Conservation (phyloP, 2,797 vertebrate species). For the Sylvilagus floridanus region DNA sequence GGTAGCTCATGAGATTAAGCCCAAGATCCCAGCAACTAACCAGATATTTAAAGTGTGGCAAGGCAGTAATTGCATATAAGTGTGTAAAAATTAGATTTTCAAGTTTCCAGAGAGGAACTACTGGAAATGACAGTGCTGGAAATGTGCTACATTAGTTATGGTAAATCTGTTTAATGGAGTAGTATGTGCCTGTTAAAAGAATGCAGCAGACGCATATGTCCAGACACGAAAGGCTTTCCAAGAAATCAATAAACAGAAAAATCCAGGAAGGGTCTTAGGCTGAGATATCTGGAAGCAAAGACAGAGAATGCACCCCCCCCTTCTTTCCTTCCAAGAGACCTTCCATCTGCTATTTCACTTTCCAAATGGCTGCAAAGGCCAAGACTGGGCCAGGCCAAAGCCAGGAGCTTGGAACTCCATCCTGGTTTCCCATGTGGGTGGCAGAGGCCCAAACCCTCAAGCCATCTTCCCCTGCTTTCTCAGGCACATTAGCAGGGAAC, state of each 20-base stretch:
- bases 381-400: no score
- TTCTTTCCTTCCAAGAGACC: no score
- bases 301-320: not conserved
- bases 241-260: conserved; percentile 34
- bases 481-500: no score
- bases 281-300: conserved; percentile 25
- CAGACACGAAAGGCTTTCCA: not conserved
- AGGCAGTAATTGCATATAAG: conserved; percentile 60
- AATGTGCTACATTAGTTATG: conserved; percentile 59
- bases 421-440: no score
- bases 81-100: conserved; percentile 65
- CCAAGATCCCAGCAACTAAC: conserved; percentile 15
- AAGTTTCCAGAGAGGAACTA: conserved; percentile 55
- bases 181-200: conserved; percentile 46
- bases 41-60: conserved; percentile 59
- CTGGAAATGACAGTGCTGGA: conserved; percentile 47
- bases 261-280: not conserved
- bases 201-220: not conserved
- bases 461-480: no score
- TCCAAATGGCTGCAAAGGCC: no score
- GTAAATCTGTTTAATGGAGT: conserved; percentile 21
- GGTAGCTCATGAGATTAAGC: conserved; percentile 32
- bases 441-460: no score
- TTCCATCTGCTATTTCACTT: no score
- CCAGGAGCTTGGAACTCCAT: no score